These are phyloP conservation scores for Elanus axillaris DNA, from an alignment of 2,113 vertebrate genomes.

Conservation along the genomic window DNA sequence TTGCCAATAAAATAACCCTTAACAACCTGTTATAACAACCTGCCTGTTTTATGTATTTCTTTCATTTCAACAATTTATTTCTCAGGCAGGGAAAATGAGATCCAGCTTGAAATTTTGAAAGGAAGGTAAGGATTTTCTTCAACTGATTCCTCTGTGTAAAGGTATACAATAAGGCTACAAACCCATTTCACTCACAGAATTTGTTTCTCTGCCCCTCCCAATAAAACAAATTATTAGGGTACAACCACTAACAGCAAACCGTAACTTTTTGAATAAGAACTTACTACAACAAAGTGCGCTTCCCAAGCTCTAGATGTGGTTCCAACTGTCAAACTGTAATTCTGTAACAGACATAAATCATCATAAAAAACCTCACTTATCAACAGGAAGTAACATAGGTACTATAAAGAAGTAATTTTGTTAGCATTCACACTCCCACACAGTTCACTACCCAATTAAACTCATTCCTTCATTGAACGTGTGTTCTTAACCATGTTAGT, in stretches of 20 bases:
- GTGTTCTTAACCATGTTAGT: neutral
- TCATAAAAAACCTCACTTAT: neutral
- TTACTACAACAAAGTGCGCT: neutral
- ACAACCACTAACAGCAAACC: neutral
- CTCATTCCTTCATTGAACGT: neutral
- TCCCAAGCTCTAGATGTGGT: neutral
- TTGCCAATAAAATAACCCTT: neutral
- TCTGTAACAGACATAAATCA: conserved; percentile 8
- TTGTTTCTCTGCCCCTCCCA: neutral
- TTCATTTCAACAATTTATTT: neutral
- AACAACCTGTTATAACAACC: neutral
- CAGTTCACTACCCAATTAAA: neutral
- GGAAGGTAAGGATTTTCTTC: neutral
- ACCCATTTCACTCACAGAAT: neutral
- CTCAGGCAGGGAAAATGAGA: neutral
- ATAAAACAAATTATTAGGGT: neutral
- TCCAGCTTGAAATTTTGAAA: neutral
- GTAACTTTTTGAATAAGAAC: neutral
- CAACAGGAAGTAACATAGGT: neutral
- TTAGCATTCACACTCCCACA: neutral
- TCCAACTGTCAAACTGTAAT: conserved; percentile 14
- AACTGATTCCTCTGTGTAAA: neutral
- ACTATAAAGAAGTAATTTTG: neutral
- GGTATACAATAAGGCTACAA: neutral
- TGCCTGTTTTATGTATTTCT: neutral